Percentiles rank a stretch among this genome's conserved stretches.
These are phyloP conservation scores for Cavia aperea DNA, from an alignment of 2,113 vertebrate species.

Conservation along the genomic window DNA sequence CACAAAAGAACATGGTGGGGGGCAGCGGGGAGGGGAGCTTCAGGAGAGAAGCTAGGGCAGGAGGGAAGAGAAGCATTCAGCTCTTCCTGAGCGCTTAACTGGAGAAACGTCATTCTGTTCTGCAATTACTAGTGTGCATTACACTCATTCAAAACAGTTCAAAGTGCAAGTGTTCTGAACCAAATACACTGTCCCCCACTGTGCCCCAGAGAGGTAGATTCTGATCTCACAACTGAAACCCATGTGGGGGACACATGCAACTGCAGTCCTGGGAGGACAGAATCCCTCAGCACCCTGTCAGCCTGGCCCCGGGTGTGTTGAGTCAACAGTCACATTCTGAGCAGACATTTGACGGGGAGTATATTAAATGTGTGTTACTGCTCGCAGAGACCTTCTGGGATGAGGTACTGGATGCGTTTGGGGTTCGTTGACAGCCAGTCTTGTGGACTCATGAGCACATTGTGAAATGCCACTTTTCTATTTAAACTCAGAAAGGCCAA, in stretches of 20 bases:
- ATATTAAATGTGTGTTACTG: slow-evolving; percentile 27
- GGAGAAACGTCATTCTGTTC: background rate
- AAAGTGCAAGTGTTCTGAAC: slow-evolving; percentile 47
- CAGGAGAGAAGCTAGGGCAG: slow-evolving; percentile 45
- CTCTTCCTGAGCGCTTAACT: slow-evolving; percentile 36
- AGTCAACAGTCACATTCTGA: slow-evolving; percentile 1
- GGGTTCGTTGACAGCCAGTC: slow-evolving; percentile 40
- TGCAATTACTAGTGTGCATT: slow-evolving; percentile 46
- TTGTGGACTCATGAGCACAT: slow-evolving; percentile 41
- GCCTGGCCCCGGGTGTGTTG: slow-evolving; percentile 15
- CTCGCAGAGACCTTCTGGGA: slow-evolving; percentile 32
- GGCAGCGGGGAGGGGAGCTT: background rate
- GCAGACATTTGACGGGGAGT: background rate
- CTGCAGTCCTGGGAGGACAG: background rate
- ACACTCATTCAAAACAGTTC: slow-evolving; percentile 43
- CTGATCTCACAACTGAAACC: background rate
- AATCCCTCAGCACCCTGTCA: background rate
- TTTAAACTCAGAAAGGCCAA: slow-evolving; percentile 42
- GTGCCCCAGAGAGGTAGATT: background rate
- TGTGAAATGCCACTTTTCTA: slow-evolving; percentile 55
- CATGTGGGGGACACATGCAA: background rate
- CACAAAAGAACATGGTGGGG: slow-evolving; percentile 51
- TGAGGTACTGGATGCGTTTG: background rate
- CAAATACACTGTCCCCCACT: background rate
- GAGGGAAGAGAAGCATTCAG: slow-evolving; percentile 53